Evolutionary conservation across 2,888 invertebrate genomes (phyloP).

Genomic region (Spialia ferax): DNA sequence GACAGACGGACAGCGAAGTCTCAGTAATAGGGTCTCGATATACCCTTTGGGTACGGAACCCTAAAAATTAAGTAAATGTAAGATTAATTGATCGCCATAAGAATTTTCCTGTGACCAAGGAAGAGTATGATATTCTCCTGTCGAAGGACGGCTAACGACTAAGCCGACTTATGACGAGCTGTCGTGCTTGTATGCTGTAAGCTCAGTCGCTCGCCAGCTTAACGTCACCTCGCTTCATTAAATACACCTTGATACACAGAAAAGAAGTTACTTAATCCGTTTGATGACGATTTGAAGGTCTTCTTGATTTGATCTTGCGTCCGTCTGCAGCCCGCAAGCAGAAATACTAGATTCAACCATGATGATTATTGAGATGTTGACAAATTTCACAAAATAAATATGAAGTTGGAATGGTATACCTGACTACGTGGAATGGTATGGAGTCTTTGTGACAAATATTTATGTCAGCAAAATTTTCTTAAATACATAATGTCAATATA

Average conservation of each 20-base stretch:
- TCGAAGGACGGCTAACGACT: neutral
- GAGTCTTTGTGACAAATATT: too few relatives aligned
- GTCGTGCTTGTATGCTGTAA: neutral
- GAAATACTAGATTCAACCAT: neutral
- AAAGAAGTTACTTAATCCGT: neutral
- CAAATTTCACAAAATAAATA: too few relatives aligned
- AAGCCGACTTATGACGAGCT: slow-evolving; percentile 8
- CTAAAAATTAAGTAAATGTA: neutral
- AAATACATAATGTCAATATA: too few relatives aligned
- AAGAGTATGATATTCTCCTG: slow-evolving; percentile 5
- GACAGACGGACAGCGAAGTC: too few relatives aligned
- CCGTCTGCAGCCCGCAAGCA: too few relatives aligned
- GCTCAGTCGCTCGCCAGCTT: slow-evolving; percentile 18
- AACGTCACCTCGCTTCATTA: slow-evolving; percentile 20
- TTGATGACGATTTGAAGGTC: neutral
- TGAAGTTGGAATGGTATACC: too few relatives aligned
- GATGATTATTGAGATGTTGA: too few relatives aligned
- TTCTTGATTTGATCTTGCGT: neutral
- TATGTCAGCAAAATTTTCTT: too few relatives aligned
- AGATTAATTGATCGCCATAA: slow-evolving; percentile 4
- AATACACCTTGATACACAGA: neutral
- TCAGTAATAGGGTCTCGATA: too few relatives aligned
- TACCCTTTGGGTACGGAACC: too few relatives aligned
- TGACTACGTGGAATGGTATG: too few relatives aligned
- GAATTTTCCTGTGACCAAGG: slow-evolving; percentile 16